Evolutionary conservation across 2,113 vertebrate genomes (phyloP), one percentile per base, ranked within the genome.

Genomic region (Monopterus albus): DNA sequence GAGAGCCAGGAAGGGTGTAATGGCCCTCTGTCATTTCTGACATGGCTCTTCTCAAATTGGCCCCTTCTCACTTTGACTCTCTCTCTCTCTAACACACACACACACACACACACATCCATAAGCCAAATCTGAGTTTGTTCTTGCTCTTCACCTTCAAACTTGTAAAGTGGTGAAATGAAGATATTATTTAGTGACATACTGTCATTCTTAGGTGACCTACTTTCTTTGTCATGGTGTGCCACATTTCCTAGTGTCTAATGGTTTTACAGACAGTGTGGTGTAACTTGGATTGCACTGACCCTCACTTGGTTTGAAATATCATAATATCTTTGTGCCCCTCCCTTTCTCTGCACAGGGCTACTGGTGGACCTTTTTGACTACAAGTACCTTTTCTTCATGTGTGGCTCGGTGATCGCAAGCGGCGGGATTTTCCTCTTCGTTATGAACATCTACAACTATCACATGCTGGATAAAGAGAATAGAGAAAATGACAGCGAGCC

Each of bases 371-470:
- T 87, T 59, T 94, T 88, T 28, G 91, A 94, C 81, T 95, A 95
- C 78, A 93, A 87, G 57, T 95, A 94, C 38, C 91, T 95, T 83
- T 95, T 94, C 91, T 75, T 94, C 72, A 91, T 93, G 90, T 94
- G 93, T 42, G 94, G 93, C n/a, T 49, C 84, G 3, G 92, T 94
- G 76, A 94, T 95, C 78, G 63, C 92, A 62, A 59, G 90, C 20
- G 92, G 92, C 0, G 94, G 94, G 50, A 53, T 90, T 26, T 96
- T 95, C 52, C 91, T 95, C 73, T 94, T 93, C 28, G 51, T 93
- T 61, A 93, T 95, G 92, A 95, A 95, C 89, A 79, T 87, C 64
- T 95, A 93, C 81, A 92, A 94, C 88, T 94, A 96, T 42, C 80
- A 78, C 53, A 78, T 89, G 77, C 80, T 94, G 70, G 89, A 89